Evolutionary conservation across 2,888 invertebrate species (phyloP), one percentile per base, ranked within the genome.

Genomic region (Cantharis lateralis): DNA sequence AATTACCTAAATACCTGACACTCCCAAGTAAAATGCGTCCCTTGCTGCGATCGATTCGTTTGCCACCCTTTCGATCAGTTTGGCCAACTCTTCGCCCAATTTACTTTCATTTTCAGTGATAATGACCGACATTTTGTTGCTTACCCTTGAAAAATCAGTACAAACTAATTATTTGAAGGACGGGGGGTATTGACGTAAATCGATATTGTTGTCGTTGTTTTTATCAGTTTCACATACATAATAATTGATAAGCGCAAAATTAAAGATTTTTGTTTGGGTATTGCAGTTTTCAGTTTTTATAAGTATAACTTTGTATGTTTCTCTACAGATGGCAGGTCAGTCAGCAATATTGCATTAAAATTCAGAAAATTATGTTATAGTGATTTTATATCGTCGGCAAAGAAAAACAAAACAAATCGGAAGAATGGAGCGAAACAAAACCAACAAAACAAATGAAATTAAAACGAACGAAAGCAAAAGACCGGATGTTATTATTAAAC

Each of bases 11-110:
- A 88, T 88, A 95, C 95, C 95, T 85, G 96, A 96, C 81, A 96
- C 89, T 61, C 95, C 96, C 77, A 96, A 88, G 84, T 91, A 92
- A 89, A 96, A 96, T 72, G 90, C 88, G 79, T 92, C 93, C 79
- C 91, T 89, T 79, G 88, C 90, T 68, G 89, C 86, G 75, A 95
- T 93, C 24, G 93, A 91, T 82, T 91, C 90, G 78, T 92, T 91
- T 0, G 95, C 93, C 82, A 90, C 90, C 82, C 91, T 90, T 85
- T 94, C 91, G 62, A 95, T 90, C 81, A 93, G 90, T 3, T 88
- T 87, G 72, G 91, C 88, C 18, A 95, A 88, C 84, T 91, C 90
- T 69, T 88, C 87, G 63, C 93, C 90, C 15, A 94, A 91, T 83
- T 91, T 91, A 72, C 87, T 86, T 85, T 93, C 92, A 81, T 90